Conservation (phyloP, 2,888 invertebrate genomes). For the Eremobia ochroleuca region DNA sequence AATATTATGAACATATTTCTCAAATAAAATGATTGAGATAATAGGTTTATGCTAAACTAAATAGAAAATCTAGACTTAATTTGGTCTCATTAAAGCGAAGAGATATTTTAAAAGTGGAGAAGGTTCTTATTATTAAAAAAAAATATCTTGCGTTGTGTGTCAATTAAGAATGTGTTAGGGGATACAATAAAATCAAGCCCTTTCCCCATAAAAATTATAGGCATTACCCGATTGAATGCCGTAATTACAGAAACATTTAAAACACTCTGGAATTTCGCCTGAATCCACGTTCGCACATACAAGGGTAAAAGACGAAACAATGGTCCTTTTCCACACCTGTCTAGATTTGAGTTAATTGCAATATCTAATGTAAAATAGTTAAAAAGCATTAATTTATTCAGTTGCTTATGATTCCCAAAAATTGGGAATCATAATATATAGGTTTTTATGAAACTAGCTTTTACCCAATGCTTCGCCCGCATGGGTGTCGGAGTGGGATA, state of each 20-base stretch:
- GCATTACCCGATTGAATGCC: no score
- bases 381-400: background rate
- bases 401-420: background rate
- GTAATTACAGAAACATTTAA: no score
- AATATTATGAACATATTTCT: slow-evolving; percentile 32
- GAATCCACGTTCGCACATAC: background rate
- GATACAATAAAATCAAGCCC: background rate
- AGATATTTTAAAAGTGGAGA: slow-evolving; percentile 6
- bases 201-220: background rate
- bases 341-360: background rate
- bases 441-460: background rate
- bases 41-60: slow-evolving; percentile 25
- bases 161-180: no score
- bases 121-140: background rate
- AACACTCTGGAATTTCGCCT: no score
- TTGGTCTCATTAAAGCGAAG: slow-evolving; percentile 58
- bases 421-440: no score
- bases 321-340: background rate
- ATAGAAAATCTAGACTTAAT: slow-evolving; percentile 21
- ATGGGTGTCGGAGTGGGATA: background rate
- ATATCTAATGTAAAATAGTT: background rate
- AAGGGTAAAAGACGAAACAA: background rate
- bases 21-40: slow-evolving; percentile 28
- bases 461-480: background rate
- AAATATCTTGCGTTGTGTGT: no score